phyloP scores from a whole-genome alignment of 1,140 invertebrate species.

The Drosophila arawakana region DNA sequence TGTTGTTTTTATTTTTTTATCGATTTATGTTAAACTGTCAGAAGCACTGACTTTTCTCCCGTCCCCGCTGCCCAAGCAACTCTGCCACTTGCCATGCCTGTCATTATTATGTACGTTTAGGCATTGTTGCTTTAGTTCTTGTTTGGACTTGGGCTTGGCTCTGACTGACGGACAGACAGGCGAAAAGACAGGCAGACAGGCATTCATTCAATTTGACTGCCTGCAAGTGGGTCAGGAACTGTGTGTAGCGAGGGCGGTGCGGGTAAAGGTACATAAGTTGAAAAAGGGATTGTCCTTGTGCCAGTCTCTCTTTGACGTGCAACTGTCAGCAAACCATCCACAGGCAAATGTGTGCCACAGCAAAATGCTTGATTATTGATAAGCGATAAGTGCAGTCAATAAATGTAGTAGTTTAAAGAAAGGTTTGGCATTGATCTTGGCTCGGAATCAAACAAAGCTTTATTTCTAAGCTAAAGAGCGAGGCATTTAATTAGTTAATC shows the following conservation, averaged over 20 bases:
- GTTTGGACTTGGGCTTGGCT: constrained; percentile 41
- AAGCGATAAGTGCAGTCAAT: constrained; percentile 27
- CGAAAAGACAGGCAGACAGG: constrained; percentile 23
- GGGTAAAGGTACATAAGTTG: no score
- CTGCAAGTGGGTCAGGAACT: constrained; percentile 64
- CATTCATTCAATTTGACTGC: constrained; percentile 53
- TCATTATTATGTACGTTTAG: constrained; percentile 71
- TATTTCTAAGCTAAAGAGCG: background rate
- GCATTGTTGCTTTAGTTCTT: constrained; percentile 65
- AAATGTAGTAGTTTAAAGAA: constrained; percentile 4
- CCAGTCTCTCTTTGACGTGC: constrained; percentile 43
- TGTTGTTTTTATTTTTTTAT: constrained; percentile 35
- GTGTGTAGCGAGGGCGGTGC: background rate
- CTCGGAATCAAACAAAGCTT: background rate
- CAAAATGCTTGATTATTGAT: constrained; percentile 53
- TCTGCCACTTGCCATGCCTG: constrained; percentile 21
- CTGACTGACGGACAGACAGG: constrained; percentile 21
- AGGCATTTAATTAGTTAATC: background rate
- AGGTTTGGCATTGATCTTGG: background rate
- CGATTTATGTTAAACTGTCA: constrained; percentile 73
- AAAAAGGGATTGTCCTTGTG: constrained; percentile 52
- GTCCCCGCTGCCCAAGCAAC: background rate
- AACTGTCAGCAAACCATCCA: constrained; percentile 59
- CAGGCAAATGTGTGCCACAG: constrained; percentile 16
- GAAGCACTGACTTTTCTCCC: constrained; percentile 13